These are phyloP conservation scores for Argentina silus DNA, from an alignment of 2,797 vertebrate genomes.

Conservation along the genomic window DNA sequence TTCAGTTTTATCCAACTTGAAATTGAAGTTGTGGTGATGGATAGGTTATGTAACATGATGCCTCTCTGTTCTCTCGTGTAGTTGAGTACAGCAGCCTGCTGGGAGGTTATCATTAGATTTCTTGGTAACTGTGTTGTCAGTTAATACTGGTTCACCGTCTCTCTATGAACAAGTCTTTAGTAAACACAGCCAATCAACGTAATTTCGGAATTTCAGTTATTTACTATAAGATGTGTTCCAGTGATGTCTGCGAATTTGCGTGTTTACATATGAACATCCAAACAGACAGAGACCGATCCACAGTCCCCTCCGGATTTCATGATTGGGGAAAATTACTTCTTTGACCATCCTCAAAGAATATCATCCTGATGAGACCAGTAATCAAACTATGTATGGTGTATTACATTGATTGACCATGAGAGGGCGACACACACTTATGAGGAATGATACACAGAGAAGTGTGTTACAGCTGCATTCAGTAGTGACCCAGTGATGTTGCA, in stretches of 20 bases:
- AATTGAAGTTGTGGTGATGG: neutral
- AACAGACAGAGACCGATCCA: no score
- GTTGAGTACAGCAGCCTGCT: slow-evolving; percentile 50
- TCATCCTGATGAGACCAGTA: no score
- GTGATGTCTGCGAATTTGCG: no score
- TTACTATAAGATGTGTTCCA: no score
- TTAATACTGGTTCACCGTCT: neutral
- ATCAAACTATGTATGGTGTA: neutral
- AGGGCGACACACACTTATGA: slow-evolving; percentile 52
- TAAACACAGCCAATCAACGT: no score
- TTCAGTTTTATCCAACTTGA: neutral
- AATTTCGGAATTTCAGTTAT: no score
- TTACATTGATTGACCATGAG: slow-evolving; percentile 45
- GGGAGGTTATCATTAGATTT: neutral
- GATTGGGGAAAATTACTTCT: no score
- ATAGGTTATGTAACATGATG: neutral
- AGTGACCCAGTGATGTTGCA: neutral
- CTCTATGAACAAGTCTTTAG: no score
- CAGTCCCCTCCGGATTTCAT: no score
- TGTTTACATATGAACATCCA: no score
- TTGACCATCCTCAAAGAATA: no score
- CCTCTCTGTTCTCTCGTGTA: slow-evolving; percentile 21
- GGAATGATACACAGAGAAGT: neutral
- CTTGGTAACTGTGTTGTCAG: neutral
- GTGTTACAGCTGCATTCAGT: neutral